These are phyloP conservation scores for Hemiprocne comata DNA, from an alignment of 2,113 vertebrate species.

Conservation along the genomic window DNA sequence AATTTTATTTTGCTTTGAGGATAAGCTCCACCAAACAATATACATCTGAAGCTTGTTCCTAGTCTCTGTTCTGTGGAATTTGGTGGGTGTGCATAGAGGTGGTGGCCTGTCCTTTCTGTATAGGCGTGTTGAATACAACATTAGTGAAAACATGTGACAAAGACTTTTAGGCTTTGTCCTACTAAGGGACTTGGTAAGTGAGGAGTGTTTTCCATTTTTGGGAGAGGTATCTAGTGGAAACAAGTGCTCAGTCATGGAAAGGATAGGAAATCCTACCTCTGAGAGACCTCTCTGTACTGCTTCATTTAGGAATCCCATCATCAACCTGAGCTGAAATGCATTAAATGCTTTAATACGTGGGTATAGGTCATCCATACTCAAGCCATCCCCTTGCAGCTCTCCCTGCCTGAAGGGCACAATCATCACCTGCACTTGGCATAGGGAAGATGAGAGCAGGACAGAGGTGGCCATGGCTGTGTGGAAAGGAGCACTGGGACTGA, in stretches of 20 bases:
- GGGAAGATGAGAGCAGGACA: background rate
- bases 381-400: background rate
- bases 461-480: rapidly evolving
- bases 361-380: background rate
- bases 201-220: background rate
- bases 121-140: background rate
- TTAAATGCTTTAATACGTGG: background rate
- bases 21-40: background rate
- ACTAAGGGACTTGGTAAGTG: background rate
- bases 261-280: background rate
- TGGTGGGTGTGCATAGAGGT: background rate
- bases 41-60: background rate
- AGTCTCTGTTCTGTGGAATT: background rate
- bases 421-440: background rate
- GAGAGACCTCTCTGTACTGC: background rate
- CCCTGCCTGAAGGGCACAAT: background rate
- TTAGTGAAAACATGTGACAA: background rate
- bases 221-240: background rate
- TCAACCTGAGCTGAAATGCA: background rate
- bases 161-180: background rate
- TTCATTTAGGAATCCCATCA: background rate
- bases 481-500: background rate
- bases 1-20: background rate
- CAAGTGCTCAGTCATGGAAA: background rate
- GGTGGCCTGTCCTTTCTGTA: background rate